phyloP scores from a whole-genome alignment of 2,113 vertebrate genomes.

The Heliornis fulica region DNA sequence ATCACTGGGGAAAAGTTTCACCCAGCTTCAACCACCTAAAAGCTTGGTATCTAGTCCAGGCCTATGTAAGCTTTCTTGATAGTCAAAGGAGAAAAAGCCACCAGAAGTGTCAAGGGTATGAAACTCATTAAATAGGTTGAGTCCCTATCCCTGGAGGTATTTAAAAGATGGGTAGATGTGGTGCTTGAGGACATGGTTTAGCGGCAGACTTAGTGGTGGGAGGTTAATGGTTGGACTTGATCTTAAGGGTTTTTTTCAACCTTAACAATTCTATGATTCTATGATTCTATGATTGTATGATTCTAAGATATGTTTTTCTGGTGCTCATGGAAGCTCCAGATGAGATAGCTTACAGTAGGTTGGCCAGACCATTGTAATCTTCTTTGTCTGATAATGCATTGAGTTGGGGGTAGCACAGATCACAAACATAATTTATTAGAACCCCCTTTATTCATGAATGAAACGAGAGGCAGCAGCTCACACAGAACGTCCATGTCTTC shows the following conservation, averaged over 20 bases:
- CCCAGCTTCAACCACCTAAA: neutral
- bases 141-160: too few relatives aligned
- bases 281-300: too few relatives aligned
- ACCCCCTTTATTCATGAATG: neutral
- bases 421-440: neutral
- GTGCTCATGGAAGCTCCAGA: neutral
- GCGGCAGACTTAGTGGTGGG: too few relatives aligned
- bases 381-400: neutral
- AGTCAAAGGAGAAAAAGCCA: neutral
- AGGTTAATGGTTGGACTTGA: too few relatives aligned
- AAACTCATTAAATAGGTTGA: neutral
- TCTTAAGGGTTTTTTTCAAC: too few relatives aligned
- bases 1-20: neutral
- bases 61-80: neutral
- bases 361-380: neutral
- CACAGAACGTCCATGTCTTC: rapidly evolving
- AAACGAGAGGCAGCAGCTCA: neutral
- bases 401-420: neutral
- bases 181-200: too few relatives aligned
- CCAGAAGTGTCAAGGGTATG: neutral
- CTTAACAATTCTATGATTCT: too few relatives aligned
- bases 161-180: too few relatives aligned
- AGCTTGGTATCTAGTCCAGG: neutral
- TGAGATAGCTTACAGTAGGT: neutral
- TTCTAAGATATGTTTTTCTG: too few relatives aligned